Base-by-base conservation (phyloP, 2,888 invertebrate genomes). In the Epistrophe grossulariae region DNA sequence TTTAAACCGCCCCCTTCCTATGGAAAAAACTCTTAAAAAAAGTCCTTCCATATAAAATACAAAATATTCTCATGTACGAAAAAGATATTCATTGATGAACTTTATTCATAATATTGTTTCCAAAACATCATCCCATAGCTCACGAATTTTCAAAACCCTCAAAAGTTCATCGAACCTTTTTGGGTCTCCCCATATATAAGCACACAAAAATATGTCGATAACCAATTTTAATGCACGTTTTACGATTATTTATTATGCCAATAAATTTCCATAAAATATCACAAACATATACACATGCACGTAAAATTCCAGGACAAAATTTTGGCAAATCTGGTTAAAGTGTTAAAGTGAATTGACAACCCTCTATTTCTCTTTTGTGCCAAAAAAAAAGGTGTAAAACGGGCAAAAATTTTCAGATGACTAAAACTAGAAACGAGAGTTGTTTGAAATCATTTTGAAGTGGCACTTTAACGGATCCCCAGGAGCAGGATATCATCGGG, bases 251-350 rank as follows among this genome's bases (percentile, higher is more conserved):
- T 91, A 91, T 91, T 90, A 89, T 89, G 88, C 89, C 90, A 90
- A 91, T 91, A 91, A 91, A 91, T 91, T 91, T 91, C 91, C 90
- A 90, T 90, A 91, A 90, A 90, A 91, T 90, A 89, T 89, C 31
- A 28, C 17, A 50, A 43, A 79, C 35, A 79, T 24, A 45, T 40
- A 40, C 31, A 79, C 35, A 79, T 24, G 38, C 50, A 40, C 31
- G 15, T 35, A 17, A 19, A 28, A 35, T 45, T 19, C 19, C 35
- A 24, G 45, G 17, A 38, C 43, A 38, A 38, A 50, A 73, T 55
- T 50, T 78, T 82, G 15, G 31, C 55, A 17, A 85, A 68, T 66
- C 64, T 71, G 15, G 24, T 78, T 66, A 38, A 73, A 79, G 74
- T 68, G 66, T 73, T 59, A 59, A 80, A 78, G 82, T 87, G 82